These are phyloP conservation scores for Meandrina meandrites DNA, from an alignment of 92 coral and sea anemone species.

Conservation along the genomic window DNA sequence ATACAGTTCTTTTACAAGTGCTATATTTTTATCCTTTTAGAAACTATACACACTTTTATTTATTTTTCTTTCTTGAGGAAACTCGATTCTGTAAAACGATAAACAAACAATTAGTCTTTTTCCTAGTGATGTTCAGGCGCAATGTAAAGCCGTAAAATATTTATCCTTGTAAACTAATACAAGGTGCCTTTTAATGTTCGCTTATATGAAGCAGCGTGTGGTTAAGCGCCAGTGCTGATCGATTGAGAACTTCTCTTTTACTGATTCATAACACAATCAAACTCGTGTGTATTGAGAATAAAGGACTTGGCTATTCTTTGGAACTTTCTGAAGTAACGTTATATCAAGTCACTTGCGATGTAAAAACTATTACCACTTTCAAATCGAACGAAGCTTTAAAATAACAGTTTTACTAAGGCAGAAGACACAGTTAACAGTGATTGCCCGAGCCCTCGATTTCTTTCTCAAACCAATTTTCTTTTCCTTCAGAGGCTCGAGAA, in stretches of 20 bases:
- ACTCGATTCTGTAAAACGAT: constrained; percentile 39
- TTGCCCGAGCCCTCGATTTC: too few species aligned
- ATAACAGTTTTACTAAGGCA: neutral
- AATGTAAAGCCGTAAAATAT: too few species aligned
- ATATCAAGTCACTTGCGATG: too few species aligned
- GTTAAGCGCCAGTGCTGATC: neutral
- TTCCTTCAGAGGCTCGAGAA: too few species aligned
- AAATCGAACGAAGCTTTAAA: too few species aligned
- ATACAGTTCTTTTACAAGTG: neutral
- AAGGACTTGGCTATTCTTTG: neutral
- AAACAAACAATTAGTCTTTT: neutral
- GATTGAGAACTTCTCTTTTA: neutral
- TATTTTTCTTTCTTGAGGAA: constrained; percentile 39
- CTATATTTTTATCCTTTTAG: neutral
- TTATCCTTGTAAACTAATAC: neutral
- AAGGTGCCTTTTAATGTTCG: neutral
- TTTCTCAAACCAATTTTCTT: too few species aligned
- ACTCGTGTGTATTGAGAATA: neutral
- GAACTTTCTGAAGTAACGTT: too few species aligned
- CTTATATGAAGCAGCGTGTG: neutral
- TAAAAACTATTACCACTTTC: too few species aligned
- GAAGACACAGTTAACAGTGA: neutral
- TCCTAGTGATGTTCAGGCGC: neutral
- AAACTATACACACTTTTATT: neutral
- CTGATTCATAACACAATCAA: neutral